Base-by-base conservation (phyloP, 2,797 vertebrate species). In the Lepus townsendii region DNA sequence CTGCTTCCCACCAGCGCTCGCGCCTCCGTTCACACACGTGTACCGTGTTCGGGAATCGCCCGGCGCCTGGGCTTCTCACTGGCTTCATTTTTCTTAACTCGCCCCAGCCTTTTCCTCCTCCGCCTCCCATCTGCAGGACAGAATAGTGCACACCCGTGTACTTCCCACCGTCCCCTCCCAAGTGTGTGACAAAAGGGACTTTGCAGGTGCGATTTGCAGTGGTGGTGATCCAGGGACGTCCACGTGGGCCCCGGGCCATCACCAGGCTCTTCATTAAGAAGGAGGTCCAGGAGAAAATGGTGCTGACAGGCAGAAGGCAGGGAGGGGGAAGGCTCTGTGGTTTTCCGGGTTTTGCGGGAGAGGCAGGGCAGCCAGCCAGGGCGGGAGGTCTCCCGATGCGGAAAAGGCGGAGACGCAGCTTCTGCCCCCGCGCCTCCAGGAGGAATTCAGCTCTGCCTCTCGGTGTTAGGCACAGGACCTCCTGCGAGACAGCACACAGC, bases 381-480 rank as follows among this genome's bases (percentile, higher is more conserved):
- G 42, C 42, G 42, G 42, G 42, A 47, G 42, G 42, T 47, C 42
- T 47, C 42, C 42, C 42, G 42, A 47, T 9, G 42, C 42, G 7
- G 42, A 22, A 26, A 38, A 38, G 6, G 22, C 2, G 8, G 9
- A 50, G 5, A 12, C 0, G 3, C 5, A 30, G 5, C 30, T 1
- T 76, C 80, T 65, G 10, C 38, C 24, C 16, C 7, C 2, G 1
- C 30, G 20, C 27, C 14, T 6, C 3, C 7, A 9, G 16, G 2
- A 24, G 2, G 54, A 19, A 76, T 1, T 16, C 22, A 76, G 27
- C 5, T 17, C 83, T 66, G 24, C 5, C 3, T 2, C 24, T 30
- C 9, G 20, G 30, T 32, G 57, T n/a, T 13, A 35, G 86, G 16
- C 26, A 50, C 62, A 82, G 86, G 52, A 22, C 27, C 12, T 65